phyloP scores from a whole-genome alignment of 2,113 vertebrate species.

The Thalassoma bifasciatum region DNA sequence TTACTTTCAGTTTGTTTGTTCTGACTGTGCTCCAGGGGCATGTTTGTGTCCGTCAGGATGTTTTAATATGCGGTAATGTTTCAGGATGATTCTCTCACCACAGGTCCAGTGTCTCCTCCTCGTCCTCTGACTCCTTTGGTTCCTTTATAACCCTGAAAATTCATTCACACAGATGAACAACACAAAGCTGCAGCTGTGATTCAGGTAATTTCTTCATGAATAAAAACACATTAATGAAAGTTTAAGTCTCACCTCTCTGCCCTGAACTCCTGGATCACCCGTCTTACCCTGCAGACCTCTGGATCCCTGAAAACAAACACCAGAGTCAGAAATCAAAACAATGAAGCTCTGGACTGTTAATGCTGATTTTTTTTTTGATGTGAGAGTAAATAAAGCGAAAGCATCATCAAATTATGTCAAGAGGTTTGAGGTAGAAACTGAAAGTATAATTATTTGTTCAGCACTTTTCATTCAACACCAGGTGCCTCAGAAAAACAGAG shows the following conservation, averaged over 20 bases:
- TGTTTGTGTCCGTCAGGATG: background rate
- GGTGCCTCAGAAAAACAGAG: constrained; percentile 18
- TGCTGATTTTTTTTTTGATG: constrained; percentile 68
- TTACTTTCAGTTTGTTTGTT: constrained; percentile 2
- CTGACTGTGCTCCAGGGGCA: background rate
- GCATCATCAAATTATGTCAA: no score
- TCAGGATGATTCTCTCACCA: constrained; percentile 64
- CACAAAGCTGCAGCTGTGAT: background rate
- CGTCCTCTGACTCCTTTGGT: constrained; percentile 83
- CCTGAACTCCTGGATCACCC: constrained; percentile 80
- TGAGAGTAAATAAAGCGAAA: no score
- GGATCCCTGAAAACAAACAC: constrained; percentile 74
- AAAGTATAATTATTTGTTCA: no score
- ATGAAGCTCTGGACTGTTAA: background rate
- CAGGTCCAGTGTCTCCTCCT: constrained; percentile 81
- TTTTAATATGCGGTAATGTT: no score
- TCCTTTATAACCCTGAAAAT: constrained; percentile 84
- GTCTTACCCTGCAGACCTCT: constrained; percentile 78
- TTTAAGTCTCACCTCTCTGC: constrained; percentile 78
- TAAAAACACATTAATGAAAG: constrained; percentile 40
- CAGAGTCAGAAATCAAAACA: background rate
- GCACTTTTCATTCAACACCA: no score
- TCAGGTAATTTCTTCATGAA: background rate
- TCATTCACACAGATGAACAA: background rate
- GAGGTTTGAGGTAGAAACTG: no score